Evolutionary conservation across 1,140 invertebrate species (phyloP).

Genomic region (Pseudomyrmex gracilis): DNA sequence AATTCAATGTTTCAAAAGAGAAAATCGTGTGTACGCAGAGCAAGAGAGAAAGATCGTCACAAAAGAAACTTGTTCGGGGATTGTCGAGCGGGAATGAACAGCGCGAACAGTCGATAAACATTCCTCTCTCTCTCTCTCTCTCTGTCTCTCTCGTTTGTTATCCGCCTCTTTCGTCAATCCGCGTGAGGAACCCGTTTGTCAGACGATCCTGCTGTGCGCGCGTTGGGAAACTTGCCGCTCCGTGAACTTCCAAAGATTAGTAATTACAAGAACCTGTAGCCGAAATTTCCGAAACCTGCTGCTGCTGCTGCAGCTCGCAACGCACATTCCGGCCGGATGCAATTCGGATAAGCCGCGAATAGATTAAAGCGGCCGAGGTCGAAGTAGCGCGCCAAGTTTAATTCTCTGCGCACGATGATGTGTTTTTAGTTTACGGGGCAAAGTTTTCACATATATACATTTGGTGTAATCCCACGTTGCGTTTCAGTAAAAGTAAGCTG

Average conservation of each 20-base stretch:
- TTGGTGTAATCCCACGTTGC: not conserved
- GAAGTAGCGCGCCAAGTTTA: conserved; percentile 7
- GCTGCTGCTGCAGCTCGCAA: not conserved
- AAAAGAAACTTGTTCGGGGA: not conserved
- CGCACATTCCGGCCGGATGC: conserved; percentile 18
- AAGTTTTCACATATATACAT: not conserved
- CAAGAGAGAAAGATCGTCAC: not conserved
- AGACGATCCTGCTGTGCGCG: conserved; percentile 2
- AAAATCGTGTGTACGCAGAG: too few species aligned
- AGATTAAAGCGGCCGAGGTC: conserved; percentile 23
- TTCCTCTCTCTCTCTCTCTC: not conserved
- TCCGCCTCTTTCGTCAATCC: not conserved
- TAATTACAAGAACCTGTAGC: conserved; percentile 30
- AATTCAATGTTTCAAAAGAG: not conserved
- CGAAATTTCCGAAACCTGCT: conserved; percentile 13
- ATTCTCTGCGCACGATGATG: not conserved
- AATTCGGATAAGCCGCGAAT: conserved; percentile 23
- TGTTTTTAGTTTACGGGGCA: not conserved
- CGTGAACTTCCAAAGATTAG: conserved; percentile 48
- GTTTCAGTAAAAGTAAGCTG: conserved; percentile 2
- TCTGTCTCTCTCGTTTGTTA: not conserved
- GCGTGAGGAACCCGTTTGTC: conserved; percentile 17
- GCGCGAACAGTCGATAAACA: conserved; percentile 25
- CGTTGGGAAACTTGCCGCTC: conserved; percentile 12
- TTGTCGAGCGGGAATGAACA: not conserved